Evolutionary conservation across 2,113 vertebrate species (phyloP).

Genomic region (Megaceryle maxima): DNA sequence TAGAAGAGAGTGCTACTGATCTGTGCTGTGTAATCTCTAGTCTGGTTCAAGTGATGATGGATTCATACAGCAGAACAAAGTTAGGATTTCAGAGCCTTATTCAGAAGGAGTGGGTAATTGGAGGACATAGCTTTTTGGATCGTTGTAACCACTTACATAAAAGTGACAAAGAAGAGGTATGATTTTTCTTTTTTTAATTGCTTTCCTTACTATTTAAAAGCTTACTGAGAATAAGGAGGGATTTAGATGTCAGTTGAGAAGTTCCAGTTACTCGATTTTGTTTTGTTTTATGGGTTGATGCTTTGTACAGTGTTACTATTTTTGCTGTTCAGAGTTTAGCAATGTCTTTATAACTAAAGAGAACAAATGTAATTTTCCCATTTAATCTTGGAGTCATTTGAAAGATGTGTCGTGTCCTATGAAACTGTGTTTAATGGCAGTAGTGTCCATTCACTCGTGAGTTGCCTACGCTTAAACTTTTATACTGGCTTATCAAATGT

Average conservation of each 20-base stretch:
- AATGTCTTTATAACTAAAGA: neutral
- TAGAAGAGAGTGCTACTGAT: slow-evolving; percentile 86
- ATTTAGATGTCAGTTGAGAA: neutral
- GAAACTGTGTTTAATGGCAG: neutral
- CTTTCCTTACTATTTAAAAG: neutral
- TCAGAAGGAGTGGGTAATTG: slow-evolving; percentile 89
- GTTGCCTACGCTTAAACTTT: neutral
- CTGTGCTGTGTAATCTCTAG: slow-evolving; percentile 86
- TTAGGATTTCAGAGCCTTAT: slow-evolving; percentile 86
- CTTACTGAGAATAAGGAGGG: neutral
- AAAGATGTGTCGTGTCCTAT: neutral
- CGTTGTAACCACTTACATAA: slow-evolving; percentile 85
- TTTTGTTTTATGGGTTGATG: neutral
- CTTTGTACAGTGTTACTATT: neutral
- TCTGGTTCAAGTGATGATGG: slow-evolving; percentile 90
- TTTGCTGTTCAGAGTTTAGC: neutral
- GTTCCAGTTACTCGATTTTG: neutral
- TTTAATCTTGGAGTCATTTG: neutral
- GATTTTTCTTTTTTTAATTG: neutral
- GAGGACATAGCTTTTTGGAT: slow-evolving; percentile 84
- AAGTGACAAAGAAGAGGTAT: slow-evolving; percentile 85
- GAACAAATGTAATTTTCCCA: neutral
- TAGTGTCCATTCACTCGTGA: neutral
- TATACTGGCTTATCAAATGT: neutral
- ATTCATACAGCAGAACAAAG: slow-evolving; percentile 83